Evolutionary conservation across 2,888 invertebrate genomes (phyloP).

Genomic region (Yponomeuta evonymella): DNA sequence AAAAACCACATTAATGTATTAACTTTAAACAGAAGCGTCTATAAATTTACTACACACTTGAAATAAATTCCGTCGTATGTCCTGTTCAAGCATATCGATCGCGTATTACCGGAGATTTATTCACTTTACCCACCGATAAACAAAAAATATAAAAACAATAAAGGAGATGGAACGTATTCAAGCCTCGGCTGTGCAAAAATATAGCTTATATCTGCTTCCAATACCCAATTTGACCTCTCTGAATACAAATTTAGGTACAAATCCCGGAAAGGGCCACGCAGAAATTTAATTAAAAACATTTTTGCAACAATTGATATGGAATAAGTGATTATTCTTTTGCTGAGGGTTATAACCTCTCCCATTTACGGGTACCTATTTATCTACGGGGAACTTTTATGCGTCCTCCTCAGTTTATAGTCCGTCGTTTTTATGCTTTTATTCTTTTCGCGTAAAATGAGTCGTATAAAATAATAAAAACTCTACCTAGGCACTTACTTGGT

Average conservation of each 20-base stretch:
- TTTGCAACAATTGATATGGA: neutral
- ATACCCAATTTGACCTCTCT: neutral
- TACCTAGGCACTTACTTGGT: conserved; percentile 1
- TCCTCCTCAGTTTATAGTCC: conserved; percentile 15
- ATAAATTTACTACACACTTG: neutral
- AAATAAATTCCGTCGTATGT: neutral
- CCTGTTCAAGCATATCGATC: neutral
- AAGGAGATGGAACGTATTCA: neutral
- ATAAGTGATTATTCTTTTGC: neutral
- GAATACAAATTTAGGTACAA: neutral
- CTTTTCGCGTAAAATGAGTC: conserved; percentile 8
- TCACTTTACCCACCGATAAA: neutral
- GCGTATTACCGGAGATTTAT: neutral
- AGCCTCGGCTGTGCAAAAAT: neutral
- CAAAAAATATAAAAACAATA: neutral
- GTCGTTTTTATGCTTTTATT: conserved; percentile 13
- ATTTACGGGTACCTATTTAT: conserved; percentile 12
- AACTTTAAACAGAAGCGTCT: neutral
- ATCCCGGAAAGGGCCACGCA: neutral
- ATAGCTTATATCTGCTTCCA: neutral
- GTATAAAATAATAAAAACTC: conserved; percentile 8
- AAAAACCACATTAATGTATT: neutral
- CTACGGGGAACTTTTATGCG: neutral
- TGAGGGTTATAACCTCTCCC: neutral
- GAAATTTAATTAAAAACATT: neutral